phyloP scores from a whole-genome alignment of 2,113 vertebrate species.

The Rhipidura dahli region DNA sequence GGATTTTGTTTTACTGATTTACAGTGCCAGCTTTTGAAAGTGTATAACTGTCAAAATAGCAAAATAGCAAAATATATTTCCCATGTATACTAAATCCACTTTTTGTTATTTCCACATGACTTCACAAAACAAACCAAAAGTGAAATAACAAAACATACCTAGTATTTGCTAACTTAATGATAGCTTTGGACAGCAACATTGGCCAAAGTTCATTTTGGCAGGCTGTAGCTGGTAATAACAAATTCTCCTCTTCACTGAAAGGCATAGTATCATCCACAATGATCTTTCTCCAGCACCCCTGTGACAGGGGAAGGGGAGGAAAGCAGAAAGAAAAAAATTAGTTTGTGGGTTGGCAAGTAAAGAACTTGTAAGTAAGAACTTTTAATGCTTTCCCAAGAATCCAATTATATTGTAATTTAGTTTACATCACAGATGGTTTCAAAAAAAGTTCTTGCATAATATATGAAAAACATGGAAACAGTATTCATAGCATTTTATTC shows the following conservation, averaged over 20 bases:
- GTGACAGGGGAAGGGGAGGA: not conserved
- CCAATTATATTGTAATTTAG: not conserved
- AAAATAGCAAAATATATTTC: not conserved
- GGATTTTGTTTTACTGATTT: not conserved
- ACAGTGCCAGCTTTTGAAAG: not conserved
- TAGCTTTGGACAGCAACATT: conserved; percentile 89
- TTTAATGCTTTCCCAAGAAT: not conserved
- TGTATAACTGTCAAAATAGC: not conserved
- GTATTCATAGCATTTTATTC: not conserved
- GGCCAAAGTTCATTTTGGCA: conserved; percentile 90
- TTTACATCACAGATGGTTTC: not conserved
- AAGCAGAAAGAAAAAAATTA: not conserved
- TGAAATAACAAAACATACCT: conserved; percentile 77
- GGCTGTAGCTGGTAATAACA: conserved; percentile 86
- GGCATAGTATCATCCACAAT: conserved; percentile 88
- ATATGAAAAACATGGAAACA: not conserved
- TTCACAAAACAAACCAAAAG: not conserved
- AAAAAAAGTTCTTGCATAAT: not conserved
- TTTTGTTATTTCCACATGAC: not conserved
- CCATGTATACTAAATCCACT: not conserved
- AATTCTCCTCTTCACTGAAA: conserved; percentile 82
- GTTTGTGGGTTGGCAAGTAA: not conserved
- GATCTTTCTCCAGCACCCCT: conserved; percentile 96
- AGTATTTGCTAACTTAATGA: conserved; percentile 88
- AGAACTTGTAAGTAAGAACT: not conserved